Evolutionary conservation across 2,797 vertebrate genomes (phyloP), one percentile per base, ranked within the genome.

Genomic region (Epinephelus awoara): DNA sequence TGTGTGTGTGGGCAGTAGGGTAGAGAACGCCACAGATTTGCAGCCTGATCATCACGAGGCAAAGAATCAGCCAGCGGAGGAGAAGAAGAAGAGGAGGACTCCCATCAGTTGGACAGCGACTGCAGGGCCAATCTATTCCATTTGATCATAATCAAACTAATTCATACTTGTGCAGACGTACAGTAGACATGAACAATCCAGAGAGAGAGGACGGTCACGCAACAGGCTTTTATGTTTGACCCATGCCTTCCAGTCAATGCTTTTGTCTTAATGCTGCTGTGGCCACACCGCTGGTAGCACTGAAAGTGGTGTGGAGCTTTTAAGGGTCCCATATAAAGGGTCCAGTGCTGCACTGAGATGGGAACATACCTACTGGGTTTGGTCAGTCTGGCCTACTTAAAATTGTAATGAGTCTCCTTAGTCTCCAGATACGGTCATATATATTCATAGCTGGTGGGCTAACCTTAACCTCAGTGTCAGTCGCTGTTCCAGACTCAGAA

Each of bases 241-340:
- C 67, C 58, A 67, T 88, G 89, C 91, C 91, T 83, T 77, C 64
- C 59, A 85, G 93, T 79, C 90, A 85, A 46, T 67, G 79, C 87
- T 88, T 89, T 90, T 88, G 80, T 89, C 86, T 91, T 90, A 87
- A 88, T 92, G 90, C 78, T 54, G 34, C 77, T 65, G 76, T 50
- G 68, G 58, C n/a, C 57, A 27, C 50, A 72, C 38, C 0, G 50
- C 85, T 67, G 55, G 51, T 57, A 76, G 68, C 79, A 77, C 44
- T 49, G 61, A 46, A 46, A 79, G 67, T 38, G 40, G 47, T 18
- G 46, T 44, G 17, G 27, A 69, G 80, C 87, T 88, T 91, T 88
- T 81, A 78, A 61, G 52, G 15, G 27, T 75, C 57, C 59, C 25
- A 38, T 72, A 62, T 84, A 90, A 77, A 66, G 51, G 63, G n/a